A percentile compares a stretch with the other conserved stretches of the same genome.
Evolutionary conservation across 2,113 vertebrate species (phyloP).

Genomic region (Periophthalmus modestus): DNA sequence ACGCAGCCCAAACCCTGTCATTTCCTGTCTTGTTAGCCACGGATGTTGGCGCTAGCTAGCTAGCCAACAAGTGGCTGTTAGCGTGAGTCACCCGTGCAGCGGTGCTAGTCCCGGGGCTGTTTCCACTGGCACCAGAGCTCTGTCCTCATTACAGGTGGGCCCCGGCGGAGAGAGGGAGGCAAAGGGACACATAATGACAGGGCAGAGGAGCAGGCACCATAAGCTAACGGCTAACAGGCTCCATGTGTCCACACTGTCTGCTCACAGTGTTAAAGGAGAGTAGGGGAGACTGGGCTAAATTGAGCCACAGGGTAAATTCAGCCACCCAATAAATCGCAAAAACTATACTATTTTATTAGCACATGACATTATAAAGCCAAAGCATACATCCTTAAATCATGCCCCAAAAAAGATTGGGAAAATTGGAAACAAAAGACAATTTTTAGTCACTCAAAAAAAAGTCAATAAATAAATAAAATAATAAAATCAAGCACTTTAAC

Average conservation of each 20-base stretch:
- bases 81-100: slow-evolving; percentile 52
- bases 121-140: slow-evolving; percentile 57
- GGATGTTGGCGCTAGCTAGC: slow-evolving; percentile 23
- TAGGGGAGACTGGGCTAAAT: no score
- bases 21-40: slow-evolving; percentile 35
- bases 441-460: no score
- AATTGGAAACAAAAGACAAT: no score
- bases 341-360: no score
- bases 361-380: no score
- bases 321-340: no score
- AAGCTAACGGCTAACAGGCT: slow-evolving; percentile 68
- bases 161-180: slow-evolving; percentile 66
- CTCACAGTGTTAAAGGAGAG: background rate
- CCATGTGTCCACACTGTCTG: slow-evolving; percentile 65
- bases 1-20: slow-evolving; percentile 23
- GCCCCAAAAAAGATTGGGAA: no score
- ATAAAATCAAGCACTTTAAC: no score
- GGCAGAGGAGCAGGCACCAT: slow-evolving; percentile 73
- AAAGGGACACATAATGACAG: slow-evolving; percentile 79
- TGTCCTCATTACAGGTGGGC: slow-evolving; percentile 74
- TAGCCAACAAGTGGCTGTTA: slow-evolving; percentile 32
- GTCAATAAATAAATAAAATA: no score
- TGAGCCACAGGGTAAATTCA: no score
- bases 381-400: no score
- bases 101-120: slow-evolving; percentile 39